A percentile compares a stretch with the other conserved stretches of the same genome.
phyloP scores from a whole-genome alignment of 2,113 vertebrate species.

The Eurypyga helias region DNA sequence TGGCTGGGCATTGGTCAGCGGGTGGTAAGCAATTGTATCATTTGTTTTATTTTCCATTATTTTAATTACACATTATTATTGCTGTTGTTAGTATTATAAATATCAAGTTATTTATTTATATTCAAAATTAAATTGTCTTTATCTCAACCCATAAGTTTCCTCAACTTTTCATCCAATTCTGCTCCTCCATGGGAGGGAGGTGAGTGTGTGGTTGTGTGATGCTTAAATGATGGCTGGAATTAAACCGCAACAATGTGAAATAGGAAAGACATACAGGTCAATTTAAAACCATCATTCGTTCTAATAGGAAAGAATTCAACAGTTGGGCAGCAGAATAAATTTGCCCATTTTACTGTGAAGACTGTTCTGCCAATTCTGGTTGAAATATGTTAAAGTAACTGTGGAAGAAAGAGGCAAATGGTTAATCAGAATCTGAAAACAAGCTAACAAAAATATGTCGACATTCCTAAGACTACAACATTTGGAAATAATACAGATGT shows the following conservation, averaged over 20 bases:
- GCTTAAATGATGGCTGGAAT: too few relatives aligned
- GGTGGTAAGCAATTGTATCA: too few relatives aligned
- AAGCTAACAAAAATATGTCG: neutral
- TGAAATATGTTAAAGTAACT: neutral
- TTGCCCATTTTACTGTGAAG: neutral
- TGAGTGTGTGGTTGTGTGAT: too few relatives aligned
- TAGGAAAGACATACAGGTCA: neutral
- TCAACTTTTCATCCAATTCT: too few relatives aligned
- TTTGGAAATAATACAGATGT: conserved; percentile 14
- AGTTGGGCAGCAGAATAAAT: neutral
- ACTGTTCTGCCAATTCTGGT: neutral
- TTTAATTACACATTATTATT: too few relatives aligned
- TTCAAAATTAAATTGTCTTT: too few relatives aligned
- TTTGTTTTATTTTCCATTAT: too few relatives aligned
- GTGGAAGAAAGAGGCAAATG: neutral
- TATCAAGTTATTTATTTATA: too few relatives aligned
- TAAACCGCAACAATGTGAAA: neutral
- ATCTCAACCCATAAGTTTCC: too few relatives aligned
- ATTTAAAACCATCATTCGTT: neutral
- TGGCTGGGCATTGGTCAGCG: too few relatives aligned
- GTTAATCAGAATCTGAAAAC: neutral
- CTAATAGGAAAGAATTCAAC: neutral
- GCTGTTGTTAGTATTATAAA: too few relatives aligned
- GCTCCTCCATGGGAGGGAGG: too few relatives aligned
- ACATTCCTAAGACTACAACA: neutral